Evolutionary conservation across 2,888 invertebrate species (phyloP), one percentile per base, ranked within the genome.

Genomic region (Synanthedon vespiformis): DNA sequence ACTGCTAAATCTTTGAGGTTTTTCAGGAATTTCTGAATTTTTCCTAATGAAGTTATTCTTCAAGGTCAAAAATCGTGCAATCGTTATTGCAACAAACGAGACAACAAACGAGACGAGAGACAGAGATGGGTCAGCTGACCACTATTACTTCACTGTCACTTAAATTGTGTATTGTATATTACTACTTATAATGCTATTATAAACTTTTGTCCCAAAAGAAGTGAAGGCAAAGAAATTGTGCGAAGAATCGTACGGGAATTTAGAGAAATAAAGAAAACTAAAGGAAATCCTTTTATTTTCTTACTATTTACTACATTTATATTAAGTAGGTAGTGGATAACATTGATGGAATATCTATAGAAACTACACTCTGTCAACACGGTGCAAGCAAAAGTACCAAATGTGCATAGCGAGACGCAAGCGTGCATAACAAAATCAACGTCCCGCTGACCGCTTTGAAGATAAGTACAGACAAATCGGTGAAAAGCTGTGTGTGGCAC

Each of bases 381-480:
- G 22, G 6, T 52, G 51, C 53, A 53, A 52, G 50, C 48, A 57
- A 57, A 58, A 58, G 59, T 58, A 61, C 60, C 51, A 61, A 58
- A 60, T 57, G 57, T 58, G 61, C 58, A 59, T 56, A 58, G 53
- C 40, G 51, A 48, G 55, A 63, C 57, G 60, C 60, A 59, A 58
- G 58, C 66, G 58, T 68, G 75, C 69, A 69, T 72, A 78, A 62
- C 61, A 70, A 72, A 65, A 65, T 62, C 60, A 59, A 58, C 67
- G 78, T 57, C 74, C 77, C 58, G 70, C 69, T 81, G 74, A 78
- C 78, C 78, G 78, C 74, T 53, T 76, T 77, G 71, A 76, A n/a
- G 75, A 80, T 80, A 77, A 77, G 72, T 63, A 67, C 62, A 57
- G 67, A 67, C 70, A 64, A 71, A 75, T 73, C 65, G 77, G 80